phyloP scores from a whole-genome alignment of 2,113 vertebrate species.

The Melanotaenia duboulayi region DNA sequence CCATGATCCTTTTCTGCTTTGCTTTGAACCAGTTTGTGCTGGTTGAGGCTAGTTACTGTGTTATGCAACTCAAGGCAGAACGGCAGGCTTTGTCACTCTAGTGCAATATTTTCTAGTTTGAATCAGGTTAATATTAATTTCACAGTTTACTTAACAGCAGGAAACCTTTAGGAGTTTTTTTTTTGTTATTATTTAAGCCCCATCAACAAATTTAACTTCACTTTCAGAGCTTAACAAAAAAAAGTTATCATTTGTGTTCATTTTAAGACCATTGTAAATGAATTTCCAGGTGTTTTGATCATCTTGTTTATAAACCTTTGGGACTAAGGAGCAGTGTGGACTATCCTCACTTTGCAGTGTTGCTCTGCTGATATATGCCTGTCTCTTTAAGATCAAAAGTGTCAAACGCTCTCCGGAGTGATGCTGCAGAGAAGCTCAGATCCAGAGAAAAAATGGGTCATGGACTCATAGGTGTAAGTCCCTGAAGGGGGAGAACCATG shows the following conservation, averaged over 20 bases:
- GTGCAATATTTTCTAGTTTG: too few species aligned
- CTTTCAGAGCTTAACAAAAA: too few species aligned
- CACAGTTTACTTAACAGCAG: not conserved
- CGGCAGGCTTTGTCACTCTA: not conserved
- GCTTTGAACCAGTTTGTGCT: not conserved
- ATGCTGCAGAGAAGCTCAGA: slow-evolving; percentile 51
- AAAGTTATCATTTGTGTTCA: too few species aligned
- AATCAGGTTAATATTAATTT: too few species aligned
- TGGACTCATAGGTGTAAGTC: slow-evolving; percentile 58
- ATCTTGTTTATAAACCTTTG: not conserved
- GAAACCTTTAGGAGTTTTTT: too few species aligned
- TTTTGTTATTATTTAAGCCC: too few species aligned
- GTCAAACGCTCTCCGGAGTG: slow-evolving; percentile 39
- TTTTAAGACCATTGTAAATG: too few species aligned
- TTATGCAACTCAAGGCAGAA: slow-evolving; percentile 3
- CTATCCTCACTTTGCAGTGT: not conserved
- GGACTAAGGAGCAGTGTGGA: not conserved
- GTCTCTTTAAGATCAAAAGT: slow-evolving; percentile 67
- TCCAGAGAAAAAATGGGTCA: slow-evolving; percentile 74
- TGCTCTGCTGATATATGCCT: slow-evolving; percentile 9
- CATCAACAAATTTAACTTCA: too few species aligned
- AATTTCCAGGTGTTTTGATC: not conserved
- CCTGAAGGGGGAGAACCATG: slow-evolving; percentile 41
- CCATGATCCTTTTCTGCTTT: not conserved
- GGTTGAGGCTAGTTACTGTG: not conserved